These are phyloP conservation scores for Synergus japonicus DNA, from an alignment of 2,888 invertebrate genomes.

Conservation along the genomic window DNA sequence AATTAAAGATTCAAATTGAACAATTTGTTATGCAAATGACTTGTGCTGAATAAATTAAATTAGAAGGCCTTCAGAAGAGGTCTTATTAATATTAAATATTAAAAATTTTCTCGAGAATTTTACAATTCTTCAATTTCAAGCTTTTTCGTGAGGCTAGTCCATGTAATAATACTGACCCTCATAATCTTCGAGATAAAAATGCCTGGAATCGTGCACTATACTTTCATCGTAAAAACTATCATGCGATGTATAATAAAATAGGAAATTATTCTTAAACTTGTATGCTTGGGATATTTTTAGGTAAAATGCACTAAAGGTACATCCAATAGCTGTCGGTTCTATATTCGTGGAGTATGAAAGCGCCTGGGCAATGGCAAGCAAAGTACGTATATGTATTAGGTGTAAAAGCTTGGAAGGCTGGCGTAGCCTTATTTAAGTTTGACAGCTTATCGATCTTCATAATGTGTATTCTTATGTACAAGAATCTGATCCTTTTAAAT, in stretches of 20 bases:
- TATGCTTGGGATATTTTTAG: neutral
- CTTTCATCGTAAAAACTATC: neutral
- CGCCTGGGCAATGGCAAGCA: constrained; percentile 23
- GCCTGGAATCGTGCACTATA: neutral
- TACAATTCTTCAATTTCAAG: too few species aligned
- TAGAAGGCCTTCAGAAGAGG: too few species aligned
- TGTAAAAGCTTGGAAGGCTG: constrained; percentile 1
- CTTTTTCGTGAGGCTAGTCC: too few species aligned
- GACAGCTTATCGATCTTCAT: constrained; percentile 3
- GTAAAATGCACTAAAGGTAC: constrained; percentile 7
- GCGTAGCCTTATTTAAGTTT: neutral
- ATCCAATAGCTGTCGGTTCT: constrained; percentile 4
- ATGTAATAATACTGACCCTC: neutral
- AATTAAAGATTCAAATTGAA: too few species aligned
- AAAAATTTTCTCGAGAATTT: too few species aligned
- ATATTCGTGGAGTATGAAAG: neutral
- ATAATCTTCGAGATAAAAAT: neutral
- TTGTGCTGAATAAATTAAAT: too few species aligned
- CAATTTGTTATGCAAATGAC: too few species aligned
- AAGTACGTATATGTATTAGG: neutral
- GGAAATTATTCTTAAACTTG: neutral
- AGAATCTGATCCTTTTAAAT: neutral
- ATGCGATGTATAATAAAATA: neutral
- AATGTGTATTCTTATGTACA: neutral
- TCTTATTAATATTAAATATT: too few species aligned